Conservation (phyloP, 2,888 invertebrate genomes). For the Platycheirus albimanus region DNA sequence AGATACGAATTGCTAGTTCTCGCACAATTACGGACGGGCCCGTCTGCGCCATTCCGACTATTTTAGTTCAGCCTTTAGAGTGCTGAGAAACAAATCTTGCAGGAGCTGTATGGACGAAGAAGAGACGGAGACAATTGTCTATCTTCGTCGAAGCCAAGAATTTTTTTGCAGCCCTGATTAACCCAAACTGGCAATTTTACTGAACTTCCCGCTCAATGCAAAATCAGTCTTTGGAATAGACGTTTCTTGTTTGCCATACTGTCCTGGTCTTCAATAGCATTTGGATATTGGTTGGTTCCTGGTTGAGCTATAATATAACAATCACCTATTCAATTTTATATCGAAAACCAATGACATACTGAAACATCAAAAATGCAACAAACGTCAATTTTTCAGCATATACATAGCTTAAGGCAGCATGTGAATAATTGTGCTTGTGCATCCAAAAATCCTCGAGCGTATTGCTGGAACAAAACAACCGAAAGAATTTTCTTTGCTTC, state of each 20-base stretch:
- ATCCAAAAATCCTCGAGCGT: constrained; percentile 1
- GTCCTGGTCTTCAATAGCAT: too few species aligned
- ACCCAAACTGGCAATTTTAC: too few species aligned
- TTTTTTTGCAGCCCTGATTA: too few species aligned
- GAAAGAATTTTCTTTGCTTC: not conserved
- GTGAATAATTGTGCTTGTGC: not conserved
- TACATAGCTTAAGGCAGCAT: constrained; percentile 8
- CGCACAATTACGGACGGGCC: too few species aligned
- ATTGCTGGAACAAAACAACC: constrained; percentile 4
- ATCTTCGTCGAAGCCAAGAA: too few species aligned
- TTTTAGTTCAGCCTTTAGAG: too few species aligned
- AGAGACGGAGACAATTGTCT: too few species aligned
- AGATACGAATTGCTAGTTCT: too few species aligned
- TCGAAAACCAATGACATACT: constrained; percentile 46
- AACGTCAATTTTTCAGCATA: constrained; percentile 15
- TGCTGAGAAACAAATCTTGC: too few species aligned
- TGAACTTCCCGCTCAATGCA: too few species aligned
- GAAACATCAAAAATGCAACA: constrained; percentile 16
- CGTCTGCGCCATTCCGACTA: too few species aligned
- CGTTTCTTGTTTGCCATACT: not conserved
- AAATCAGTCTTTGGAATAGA: not conserved
- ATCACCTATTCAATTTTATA: constrained; percentile 45
- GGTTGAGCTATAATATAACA: not conserved
- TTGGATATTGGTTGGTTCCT: constrained; percentile 14
- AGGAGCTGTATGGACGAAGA: too few species aligned